Conservation (phyloP, 2,113 vertebrate genomes). For the Cheilinus undulatus region DNA sequence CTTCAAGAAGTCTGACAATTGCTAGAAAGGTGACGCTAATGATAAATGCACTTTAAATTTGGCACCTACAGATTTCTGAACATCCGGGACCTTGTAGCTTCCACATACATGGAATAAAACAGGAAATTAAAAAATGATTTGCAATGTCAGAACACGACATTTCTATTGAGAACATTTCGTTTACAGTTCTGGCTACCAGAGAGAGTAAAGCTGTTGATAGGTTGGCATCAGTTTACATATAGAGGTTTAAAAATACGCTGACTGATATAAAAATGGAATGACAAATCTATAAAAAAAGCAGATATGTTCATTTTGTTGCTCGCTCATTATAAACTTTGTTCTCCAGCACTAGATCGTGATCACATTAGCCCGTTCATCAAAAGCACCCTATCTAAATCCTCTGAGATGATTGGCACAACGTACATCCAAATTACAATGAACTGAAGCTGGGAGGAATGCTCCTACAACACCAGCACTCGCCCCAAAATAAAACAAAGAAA, state of each 20-base stretch:
- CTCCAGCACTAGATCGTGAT: slow-evolving; percentile 58
- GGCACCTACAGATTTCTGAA: slow-evolving; percentile 76
- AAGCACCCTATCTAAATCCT: slow-evolving; percentile 67
- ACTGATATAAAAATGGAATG: slow-evolving; percentile 40
- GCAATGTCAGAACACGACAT: slow-evolving; percentile 13
- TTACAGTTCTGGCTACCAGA: slow-evolving; percentile 63
- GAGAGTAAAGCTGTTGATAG: slow-evolving; percentile 61
- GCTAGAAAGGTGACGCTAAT: slow-evolving; percentile 42
- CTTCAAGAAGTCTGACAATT: slow-evolving; percentile 34
- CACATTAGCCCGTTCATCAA: slow-evolving; percentile 51
- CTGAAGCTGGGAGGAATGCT: slow-evolving; percentile 19
- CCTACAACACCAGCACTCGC: background rate
- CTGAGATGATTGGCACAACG: slow-evolving; percentile 78
- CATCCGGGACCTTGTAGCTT: slow-evolving; percentile 53
- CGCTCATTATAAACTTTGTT: slow-evolving; percentile 30
- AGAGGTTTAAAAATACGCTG: slow-evolving; percentile 35
- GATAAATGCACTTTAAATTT: slow-evolving; percentile 63
- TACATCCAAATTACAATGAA: slow-evolving; percentile 57
- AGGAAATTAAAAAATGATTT: slow-evolving; percentile 21
- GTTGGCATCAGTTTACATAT: slow-evolving; percentile 54
- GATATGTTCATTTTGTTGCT: slow-evolving; percentile 58
- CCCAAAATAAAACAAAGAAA: slow-evolving; percentile 33
- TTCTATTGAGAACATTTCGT: slow-evolving; percentile 56
- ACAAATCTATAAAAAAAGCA: slow-evolving; percentile 42
- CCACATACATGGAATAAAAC: slow-evolving; percentile 37